A percentile compares a stretch with the other conserved stretches of the same genome.
These are phyloP conservation scores for Andricus quercusramuli DNA, from an alignment of 2,888 invertebrate genomes.

Conservation along the genomic window DNA sequence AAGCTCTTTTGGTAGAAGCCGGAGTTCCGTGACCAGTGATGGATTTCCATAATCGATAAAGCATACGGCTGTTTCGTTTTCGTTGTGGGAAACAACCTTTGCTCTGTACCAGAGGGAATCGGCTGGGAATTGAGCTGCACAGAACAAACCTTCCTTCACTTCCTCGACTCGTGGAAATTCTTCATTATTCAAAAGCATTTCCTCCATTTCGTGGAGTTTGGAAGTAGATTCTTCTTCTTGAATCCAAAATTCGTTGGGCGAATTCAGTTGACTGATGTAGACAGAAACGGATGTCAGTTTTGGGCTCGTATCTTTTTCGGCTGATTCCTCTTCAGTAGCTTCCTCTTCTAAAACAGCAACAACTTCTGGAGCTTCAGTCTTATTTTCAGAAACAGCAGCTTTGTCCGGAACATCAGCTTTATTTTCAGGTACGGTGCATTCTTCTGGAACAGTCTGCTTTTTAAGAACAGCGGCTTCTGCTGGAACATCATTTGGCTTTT, in stretches of 20 bases:
- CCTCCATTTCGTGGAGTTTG: slow-evolving; percentile 83
- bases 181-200: slow-evolving; percentile 81
- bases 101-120: slow-evolving; percentile 86
- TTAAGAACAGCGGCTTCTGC: neutral
- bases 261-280: slow-evolving; percentile 75
- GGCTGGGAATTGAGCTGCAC: slow-evolving; percentile 84
- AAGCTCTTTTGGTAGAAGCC: slow-evolving; percentile 83
- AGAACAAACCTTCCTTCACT: slow-evolving; percentile 81
- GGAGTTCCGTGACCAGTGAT: slow-evolving; percentile 81
- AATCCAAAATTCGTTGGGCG: slow-evolving; percentile 73
- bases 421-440: neutral
- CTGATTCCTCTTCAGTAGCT: slow-evolving; percentile 48
- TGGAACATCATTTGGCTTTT: slow-evolving; percentile 63
- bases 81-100: slow-evolving; percentile 81
- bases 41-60: slow-evolving; percentile 87
- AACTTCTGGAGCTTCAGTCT: neutral
- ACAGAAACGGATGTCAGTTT: slow-evolving; percentile 81
- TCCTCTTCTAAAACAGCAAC: neutral
- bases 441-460: neutral
- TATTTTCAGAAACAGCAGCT: slow-evolving; percentile 78
- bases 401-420: slow-evolving; percentile 54
- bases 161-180: slow-evolving; percentile 80
- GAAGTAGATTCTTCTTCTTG: slow-evolving; percentile 76
- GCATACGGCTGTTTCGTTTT: slow-evolving; percentile 82
- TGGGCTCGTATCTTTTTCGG: too few species aligned